A percentile compares a stretch with the other conserved stretches of the same genome.
Evolutionary conservation across 2,113 vertebrate species (phyloP).

Genomic region (Onychorhynchus coronatus): DNA sequence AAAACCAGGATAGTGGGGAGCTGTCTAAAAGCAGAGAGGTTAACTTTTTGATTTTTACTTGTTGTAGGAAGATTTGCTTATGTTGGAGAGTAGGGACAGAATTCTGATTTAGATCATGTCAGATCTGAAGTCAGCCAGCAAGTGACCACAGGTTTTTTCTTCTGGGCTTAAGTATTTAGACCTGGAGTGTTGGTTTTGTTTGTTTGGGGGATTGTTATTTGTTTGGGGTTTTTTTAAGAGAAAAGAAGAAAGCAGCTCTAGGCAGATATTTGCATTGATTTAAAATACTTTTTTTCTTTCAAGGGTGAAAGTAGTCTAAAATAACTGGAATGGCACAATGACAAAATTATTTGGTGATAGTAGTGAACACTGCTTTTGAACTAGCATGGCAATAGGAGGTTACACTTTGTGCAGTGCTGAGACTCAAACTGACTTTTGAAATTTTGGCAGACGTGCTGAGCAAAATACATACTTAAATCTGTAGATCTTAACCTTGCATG

Average conservation of each 20-base stretch:
- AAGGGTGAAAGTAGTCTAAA: not conserved
- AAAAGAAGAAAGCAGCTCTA: not conserved
- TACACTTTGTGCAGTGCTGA: not conserved
- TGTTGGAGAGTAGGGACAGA: not conserved
- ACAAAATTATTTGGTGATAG: not conserved
- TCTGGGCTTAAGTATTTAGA: not conserved
- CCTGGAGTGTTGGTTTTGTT: not conserved
- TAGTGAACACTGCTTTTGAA: not conserved
- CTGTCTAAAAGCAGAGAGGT: not conserved
- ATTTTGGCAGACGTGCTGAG: not conserved
- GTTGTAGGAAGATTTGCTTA: not conserved
- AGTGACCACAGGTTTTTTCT: fast-evolving
- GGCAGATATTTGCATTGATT: not conserved
- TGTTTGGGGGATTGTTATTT: not conserved
- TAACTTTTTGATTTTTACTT: not conserved
- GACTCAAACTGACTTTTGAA: not conserved
- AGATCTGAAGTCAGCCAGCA: not conserved
- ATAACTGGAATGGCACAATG: not conserved
- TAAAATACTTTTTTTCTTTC: not conserved
- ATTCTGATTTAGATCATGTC: not conserved
- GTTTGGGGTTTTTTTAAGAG: not conserved
- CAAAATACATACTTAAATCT: not conserved
- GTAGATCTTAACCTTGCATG: not conserved
- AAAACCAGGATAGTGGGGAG: not conserved
- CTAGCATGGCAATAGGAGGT: not conserved